Base-by-base conservation (phyloP, 2,113 vertebrate genomes). In the Scatophagus argus region DNA sequence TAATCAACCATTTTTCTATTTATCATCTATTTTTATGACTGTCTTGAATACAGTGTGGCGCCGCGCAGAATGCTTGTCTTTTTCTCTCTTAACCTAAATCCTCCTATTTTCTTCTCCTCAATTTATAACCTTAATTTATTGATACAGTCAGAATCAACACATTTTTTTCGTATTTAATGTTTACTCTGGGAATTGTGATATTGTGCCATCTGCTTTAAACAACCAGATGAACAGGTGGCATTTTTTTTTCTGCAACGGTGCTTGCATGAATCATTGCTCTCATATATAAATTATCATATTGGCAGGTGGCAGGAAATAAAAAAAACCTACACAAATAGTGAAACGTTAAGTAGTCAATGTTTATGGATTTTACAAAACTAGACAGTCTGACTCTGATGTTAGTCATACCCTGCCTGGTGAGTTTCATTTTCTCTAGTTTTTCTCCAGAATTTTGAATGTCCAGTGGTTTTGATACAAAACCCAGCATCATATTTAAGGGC, bases 281-380 rank as follows among this genome's bases (percentile, higher is more conserved):
- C 71, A 9, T 76, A 81, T 90, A 64, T 74, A 88, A 88, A 89
- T 87, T 34, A 79, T 79, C 25, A 14, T 61, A 84, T 69, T 84
- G 67, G 72, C 78, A 88, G 70, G 80, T 81, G 74, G 75, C 70
- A 67, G 58, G 46, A 63, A 77, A 82, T 69, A 13, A 0, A 49
- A 44, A 61, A 68, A 79, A 44, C 39, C 19, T 23, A 47, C 21
- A 44, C 13, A 69, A 39, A 44, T 34, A 78, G 29, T 59, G 29
- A 67, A 62, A 55, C 44, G 0, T 54, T 23, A 49, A 61, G 80
- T 64, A 61, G 79, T 64, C 44, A 27, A 12, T 27, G 31, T 67
- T 71, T 47, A 39, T 71, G 10, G 63, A 46, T 62, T 54, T 41
- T 41, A 78, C 46, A 55, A 39, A 63, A 38, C 51, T 38, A 52